These are phyloP conservation scores for Columba livia DNA, from an alignment of 2,113 vertebrate species.

Conservation along the genomic window DNA sequence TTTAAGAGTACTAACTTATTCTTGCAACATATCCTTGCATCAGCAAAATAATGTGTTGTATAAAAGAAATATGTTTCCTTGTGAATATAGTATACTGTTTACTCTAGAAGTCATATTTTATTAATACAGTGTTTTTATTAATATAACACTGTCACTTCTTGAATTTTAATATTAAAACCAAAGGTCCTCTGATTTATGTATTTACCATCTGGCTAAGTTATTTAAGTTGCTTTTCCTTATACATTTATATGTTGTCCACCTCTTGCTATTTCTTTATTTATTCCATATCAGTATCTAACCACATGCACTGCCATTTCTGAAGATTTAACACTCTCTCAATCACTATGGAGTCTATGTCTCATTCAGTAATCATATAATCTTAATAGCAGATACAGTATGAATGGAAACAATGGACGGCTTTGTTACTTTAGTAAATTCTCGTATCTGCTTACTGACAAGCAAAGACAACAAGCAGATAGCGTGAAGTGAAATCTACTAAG, in stretches of 20 bases:
- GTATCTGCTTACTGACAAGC: neutral
- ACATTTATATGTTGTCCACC: conserved; percentile 77
- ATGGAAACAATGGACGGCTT: conserved; percentile 67
- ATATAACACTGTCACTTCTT: conserved; percentile 73
- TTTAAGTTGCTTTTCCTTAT: conserved; percentile 78
- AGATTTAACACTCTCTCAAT: conserved; percentile 74
- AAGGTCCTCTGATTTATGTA: conserved; percentile 73
- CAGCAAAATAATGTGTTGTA: conserved; percentile 68
- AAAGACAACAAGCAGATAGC: conserved; percentile 28
- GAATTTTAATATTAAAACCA: conserved; percentile 71
- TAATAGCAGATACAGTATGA: conserved; percentile 68
- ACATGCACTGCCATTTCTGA: conserved; percentile 72
- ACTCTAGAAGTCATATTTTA: conserved; percentile 74
- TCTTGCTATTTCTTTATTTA: conserved; percentile 76
- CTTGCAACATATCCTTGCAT: conserved; percentile 64
- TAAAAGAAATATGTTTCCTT: conserved; percentile 71
- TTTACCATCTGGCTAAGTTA: conserved; percentile 73
- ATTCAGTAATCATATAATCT: conserved; percentile 74
- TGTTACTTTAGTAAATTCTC: conserved; percentile 22
- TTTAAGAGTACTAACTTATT: conserved; percentile 64
- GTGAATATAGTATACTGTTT: conserved; percentile 62
- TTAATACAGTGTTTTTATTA: conserved; percentile 75
- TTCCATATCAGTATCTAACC: conserved; percentile 76
- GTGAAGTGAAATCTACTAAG: conserved; percentile 22
- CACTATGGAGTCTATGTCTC: conserved; percentile 71